A percentile compares a stretch with the other conserved stretches of the same genome.
These are phyloP conservation scores for Thamnaconus septentrionalis DNA, from an alignment of 2,113 vertebrate genomes.

Conservation along the genomic window DNA sequence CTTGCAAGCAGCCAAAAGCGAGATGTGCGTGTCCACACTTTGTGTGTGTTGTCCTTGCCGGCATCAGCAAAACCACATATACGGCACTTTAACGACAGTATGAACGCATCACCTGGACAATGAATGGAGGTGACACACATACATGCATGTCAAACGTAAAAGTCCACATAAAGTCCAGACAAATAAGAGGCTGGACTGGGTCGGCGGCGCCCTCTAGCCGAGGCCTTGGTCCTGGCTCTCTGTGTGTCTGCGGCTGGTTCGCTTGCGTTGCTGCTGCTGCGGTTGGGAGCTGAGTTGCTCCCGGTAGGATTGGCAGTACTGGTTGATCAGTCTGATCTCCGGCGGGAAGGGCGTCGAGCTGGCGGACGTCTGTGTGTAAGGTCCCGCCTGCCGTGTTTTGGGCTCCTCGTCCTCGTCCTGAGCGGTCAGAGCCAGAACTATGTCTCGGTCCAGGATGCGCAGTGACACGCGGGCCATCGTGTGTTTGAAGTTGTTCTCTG, in stretches of 20 bases:
- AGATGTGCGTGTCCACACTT: constrained; percentile 2
- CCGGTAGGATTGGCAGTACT: constrained; percentile 82
- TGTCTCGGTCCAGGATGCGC: constrained; percentile 79
- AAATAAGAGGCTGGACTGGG: constrained; percentile 5
- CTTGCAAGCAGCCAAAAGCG: too few species aligned
- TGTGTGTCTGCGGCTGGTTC: constrained; percentile 75
- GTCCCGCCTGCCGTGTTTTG: constrained; percentile 30
- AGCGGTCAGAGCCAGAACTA: constrained; percentile 77
- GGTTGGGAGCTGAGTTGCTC: constrained; percentile 65
- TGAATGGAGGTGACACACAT: constrained; percentile 34
- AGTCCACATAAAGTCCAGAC: constrained; percentile 58
- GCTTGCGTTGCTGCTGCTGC: constrained; percentile 68
- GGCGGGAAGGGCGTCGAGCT: constrained; percentile 61
- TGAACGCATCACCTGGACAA: constrained; percentile 32
- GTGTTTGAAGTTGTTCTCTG: constrained; percentile 84
- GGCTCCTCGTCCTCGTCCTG: constrained; percentile 65
- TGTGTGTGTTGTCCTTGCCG: constrained; percentile 8
- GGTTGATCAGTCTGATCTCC: constrained; percentile 76
- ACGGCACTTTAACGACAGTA: constrained; percentile 36
- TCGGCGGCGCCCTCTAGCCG: constrained; percentile 49
- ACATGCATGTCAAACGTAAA: constrained; percentile 44
- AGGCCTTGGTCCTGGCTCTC: constrained; percentile 72
- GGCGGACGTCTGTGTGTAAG: constrained; percentile 14
- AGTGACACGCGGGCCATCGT: constrained; percentile 77
- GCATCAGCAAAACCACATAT: constrained; percentile 42